Base-by-base conservation (phyloP, 2,888 invertebrate species). In the Apamea monoglypha region DNA sequence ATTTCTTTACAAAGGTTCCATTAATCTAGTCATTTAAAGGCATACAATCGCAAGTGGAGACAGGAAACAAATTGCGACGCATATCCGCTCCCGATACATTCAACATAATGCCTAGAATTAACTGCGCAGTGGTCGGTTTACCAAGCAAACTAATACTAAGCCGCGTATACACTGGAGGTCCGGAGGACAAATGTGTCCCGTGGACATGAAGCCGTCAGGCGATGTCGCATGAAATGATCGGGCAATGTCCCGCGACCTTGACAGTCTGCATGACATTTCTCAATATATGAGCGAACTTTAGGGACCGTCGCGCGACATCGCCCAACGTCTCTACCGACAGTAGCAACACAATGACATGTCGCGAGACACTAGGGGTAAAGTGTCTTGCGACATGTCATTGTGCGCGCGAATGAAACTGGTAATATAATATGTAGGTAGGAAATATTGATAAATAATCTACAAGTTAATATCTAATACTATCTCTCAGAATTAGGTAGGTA, bases 21-120 rank as follows among this genome's bases (percentile, higher is more conserved):
- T 59, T 59, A 69, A 67, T 53, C 50, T n/a, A 66, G 50, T 53
- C 18, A 44, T 83, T 81, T 64, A 78, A 83, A 77, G 64, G 32
- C 70, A 81, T 50, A 71, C 66, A 84, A 50, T 50, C 61, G 80
- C 59, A 44, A 69, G 40, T 68, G 59, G 29, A 50, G 68, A 44
- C 59, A 73, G 82, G 80, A 82, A 73, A 50, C 50, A n/a, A 67
- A 80, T 73, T 76, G 69, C 80, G 59, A 44, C 44, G 21, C 50
- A 61, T 66, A 53, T 84, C 84, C 84, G 80, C 63, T 71, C 70
- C 32, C 47, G 47, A 50, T 78, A 67, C 29, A 16, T 53, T 53
- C 50, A 36, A 66, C 40, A n/a, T 59, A 36, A 59, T 53, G 61
- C 18, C 53, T 64, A 79, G 59, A 72, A 63, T 69, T 36, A 14